A percentile compares a stretch with the other conserved stretches of the same genome.
Conservation (phyloP, 2,113 vertebrate genomes). For the Marmota flaviventris region DNA sequence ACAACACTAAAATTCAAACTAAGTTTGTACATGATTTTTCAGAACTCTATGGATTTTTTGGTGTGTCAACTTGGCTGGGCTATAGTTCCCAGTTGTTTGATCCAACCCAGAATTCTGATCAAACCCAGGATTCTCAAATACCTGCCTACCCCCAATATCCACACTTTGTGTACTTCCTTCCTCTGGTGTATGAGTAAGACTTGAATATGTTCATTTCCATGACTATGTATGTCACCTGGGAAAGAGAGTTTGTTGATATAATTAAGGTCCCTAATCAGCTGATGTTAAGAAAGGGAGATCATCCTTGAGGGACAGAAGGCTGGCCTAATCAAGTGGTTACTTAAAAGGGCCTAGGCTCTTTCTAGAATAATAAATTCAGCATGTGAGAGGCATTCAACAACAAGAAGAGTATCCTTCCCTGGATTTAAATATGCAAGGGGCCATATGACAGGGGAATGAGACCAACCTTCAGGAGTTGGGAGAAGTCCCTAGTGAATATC, state of each 20-base stretch:
- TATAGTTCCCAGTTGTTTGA: neutral
- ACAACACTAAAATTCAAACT: constrained; percentile 16
- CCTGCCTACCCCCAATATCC: neutral
- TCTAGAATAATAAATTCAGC: neutral
- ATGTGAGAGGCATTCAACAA: neutral
- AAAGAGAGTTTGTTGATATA: neutral
- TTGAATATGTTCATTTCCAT: neutral
- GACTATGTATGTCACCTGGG: neutral
- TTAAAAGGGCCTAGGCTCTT: neutral
- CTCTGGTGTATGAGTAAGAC: neutral
- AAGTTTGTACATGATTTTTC: constrained; percentile 16
- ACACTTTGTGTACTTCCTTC: neutral
- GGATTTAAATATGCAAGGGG: neutral
- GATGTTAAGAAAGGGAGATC: neutral
- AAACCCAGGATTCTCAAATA: neutral
- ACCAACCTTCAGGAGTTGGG: neutral
- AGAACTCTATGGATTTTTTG: neutral
- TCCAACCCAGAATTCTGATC: constrained; percentile 28
- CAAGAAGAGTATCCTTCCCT: neutral
- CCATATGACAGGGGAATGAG: neutral
- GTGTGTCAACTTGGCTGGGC: neutral
- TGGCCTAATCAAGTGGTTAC: neutral
- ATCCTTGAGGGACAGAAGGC: neutral
- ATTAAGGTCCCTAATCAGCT: neutral
- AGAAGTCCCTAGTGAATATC: neutral